Evolutionary conservation across 2,797 vertebrate species (phyloP), one percentile per base, ranked within the genome.

Genomic region (Carcharodon carcharias): DNA sequence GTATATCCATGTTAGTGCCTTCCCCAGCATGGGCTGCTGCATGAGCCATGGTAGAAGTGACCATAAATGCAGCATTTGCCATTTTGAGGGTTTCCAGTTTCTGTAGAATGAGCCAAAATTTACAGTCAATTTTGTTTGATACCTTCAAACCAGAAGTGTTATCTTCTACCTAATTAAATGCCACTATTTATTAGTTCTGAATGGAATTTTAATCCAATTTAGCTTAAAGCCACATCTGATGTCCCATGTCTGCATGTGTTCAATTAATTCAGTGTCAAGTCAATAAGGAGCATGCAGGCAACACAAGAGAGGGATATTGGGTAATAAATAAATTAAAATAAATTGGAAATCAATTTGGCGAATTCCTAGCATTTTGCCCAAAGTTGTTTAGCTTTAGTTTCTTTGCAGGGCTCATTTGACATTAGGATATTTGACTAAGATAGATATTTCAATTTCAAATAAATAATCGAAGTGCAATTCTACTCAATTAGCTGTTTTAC

Each of bases 321-420:
- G 69, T 9, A 77, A 95, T 95, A 54, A 73, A 95, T 95, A 95
- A 73, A 95, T 95, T 73, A 95, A 77, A 95, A 77, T 95, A 77
- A 95, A 73, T 95, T 77, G 50, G 28, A 77, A 71, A 77, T 54
- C 40, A 73, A 71, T 58, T 77, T 73, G 69, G 28, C 56, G 28
- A 77, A 95, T 77, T 71, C 69, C 69, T 56, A 18, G 28, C 58
- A 21, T 95, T 95, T 77, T 95, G 77, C 50, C 16, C 69, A 95
- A 95, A 95, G 50, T 95, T 71, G 16, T 95, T 77, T 77, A 31
- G 31, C 50, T 95, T 73, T 2, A 56, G 45, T 14, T 63, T 31
- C 58, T 92, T 8, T 31, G 4, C 18, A 92, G 89, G 56, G 31
- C 1, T 77, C 69, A 73, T 73, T 95, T 95, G 69, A 56, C 67